Base-by-base conservation (phyloP, 1,140 invertebrate genomes). In the Zaprionus taronus region DNA sequence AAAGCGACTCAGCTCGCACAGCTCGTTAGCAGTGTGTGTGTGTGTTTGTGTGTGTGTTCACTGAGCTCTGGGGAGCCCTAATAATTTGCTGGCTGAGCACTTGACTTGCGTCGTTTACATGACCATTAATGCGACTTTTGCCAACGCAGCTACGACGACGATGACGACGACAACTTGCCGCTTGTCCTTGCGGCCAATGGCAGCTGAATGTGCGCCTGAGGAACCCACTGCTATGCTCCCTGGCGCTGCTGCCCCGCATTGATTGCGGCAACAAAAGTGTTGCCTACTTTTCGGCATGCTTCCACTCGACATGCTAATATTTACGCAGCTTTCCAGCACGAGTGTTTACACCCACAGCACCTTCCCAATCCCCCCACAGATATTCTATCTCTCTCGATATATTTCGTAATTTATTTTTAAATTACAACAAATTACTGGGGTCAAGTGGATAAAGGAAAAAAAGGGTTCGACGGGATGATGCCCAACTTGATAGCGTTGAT, bases 91-190 rank as follows among this genome's bases (percentile, higher is more conserved):
- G 73, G 73, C 77, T 63, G 72, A 80, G 84, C 83, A 86, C 73
- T 79, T 77, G 77, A 79, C 61, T 76, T 71, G 77, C 72, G 62
- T 86, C 85, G 69, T 83, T 85, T 81, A 83, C 83, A 81, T 87
- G 83, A 70, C 77, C 83, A 86, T 86, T 87, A 87, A 87, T 81
- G 73, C 80, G 69, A 87, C 80, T 87, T 87, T 86, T 87, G 83
- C 81, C 72, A 72, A 80, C 83, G 80, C 68, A 74, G 83, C 80
- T 61, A 20, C 47, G 20, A 20, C 47, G 20, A 1, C 47, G 11
- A 4, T 9, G 11, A 4, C 20, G 12, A 47, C 17, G 31, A 17
- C 38, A 15, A 51, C 51, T 28, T 36, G 49, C 49, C 31, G 31
- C 64, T 47, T 58, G 53, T 47, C 55, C 53, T 67, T 56, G 64